A percentile compares a stretch with the other conserved stretches of the same genome.
Evolutionary conservation across 2,797 vertebrate genomes (phyloP).

Genomic region (Nannoperca obscura): DNA sequence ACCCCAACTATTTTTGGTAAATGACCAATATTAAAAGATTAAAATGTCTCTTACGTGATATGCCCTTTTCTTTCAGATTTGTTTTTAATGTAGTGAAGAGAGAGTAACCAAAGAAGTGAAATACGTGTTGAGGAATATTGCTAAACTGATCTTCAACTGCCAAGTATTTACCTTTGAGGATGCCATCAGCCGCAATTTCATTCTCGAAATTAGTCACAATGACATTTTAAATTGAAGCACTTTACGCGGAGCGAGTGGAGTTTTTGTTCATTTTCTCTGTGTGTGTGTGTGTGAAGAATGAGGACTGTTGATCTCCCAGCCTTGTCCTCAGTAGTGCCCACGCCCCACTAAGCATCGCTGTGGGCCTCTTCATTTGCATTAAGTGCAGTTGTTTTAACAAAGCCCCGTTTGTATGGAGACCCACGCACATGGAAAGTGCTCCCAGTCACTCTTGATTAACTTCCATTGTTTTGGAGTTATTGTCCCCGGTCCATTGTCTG

Average conservation of each 20-base stretch:
- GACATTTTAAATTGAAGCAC: neutral
- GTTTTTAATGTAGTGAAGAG: neutral
- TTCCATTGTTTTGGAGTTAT: conserved; percentile 67
- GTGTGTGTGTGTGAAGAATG: conserved; percentile 28
- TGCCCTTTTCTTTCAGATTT: neutral
- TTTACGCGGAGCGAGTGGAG: neutral
- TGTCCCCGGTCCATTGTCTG: conserved; percentile 62
- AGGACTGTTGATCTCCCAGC: conserved; percentile 54
- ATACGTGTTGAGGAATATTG: neutral
- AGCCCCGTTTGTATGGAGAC: conserved; percentile 66
- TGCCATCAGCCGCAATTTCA: neutral
- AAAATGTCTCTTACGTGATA: neutral
- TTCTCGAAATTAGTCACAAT: neutral
- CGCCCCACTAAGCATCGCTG: conserved; percentile 59
- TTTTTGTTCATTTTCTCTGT: neutral
- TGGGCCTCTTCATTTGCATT: conserved; percentile 76
- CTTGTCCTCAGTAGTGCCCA: conserved; percentile 51
- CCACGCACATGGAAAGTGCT: conserved; percentile 62
- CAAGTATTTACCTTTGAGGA: conserved; percentile 1
- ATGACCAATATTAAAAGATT: neutral
- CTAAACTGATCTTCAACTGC: neutral
- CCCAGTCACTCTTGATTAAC: conserved; percentile 68
- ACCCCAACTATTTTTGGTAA: neutral
- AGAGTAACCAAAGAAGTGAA: neutral
- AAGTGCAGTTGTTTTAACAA: conserved; percentile 77